phyloP scores from a whole-genome alignment of 2,888 invertebrate species.

The Caenorhabditis sp. region DNA sequence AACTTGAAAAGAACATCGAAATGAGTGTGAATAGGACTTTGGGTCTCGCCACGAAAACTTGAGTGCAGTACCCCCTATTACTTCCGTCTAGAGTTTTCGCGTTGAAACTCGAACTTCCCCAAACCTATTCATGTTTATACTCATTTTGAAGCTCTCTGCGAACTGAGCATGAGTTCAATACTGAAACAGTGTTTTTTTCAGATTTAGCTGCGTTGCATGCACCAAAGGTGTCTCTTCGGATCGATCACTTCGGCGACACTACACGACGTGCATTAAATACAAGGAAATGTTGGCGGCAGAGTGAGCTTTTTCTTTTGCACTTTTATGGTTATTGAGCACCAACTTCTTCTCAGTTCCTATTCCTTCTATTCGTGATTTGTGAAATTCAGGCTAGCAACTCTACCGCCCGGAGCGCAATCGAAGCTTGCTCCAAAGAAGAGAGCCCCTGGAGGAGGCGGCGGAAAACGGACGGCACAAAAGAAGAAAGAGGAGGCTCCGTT shows the following conservation, averaged over 20 bases:
- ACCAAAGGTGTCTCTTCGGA: conserved; percentile 70
- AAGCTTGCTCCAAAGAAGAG: too few relatives aligned
- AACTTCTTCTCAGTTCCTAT: conserved; percentile 3
- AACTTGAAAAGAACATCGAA: not conserved
- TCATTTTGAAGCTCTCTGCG: not conserved
- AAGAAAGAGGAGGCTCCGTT: not conserved
- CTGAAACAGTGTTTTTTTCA: conserved; percentile 32
- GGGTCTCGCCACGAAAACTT: too few relatives aligned
- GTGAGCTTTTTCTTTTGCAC: conserved; percentile 51
- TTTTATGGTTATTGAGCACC: not conserved
- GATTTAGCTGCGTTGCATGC: conserved; percentile 59
- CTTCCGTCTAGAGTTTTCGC: not conserved
- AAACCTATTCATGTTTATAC: not conserved
- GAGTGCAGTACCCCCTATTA: too few relatives aligned
- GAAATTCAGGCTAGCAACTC: not conserved
- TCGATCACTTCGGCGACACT: conserved; percentile 70
- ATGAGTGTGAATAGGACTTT: too few relatives aligned
- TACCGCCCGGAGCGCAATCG: too few relatives aligned
- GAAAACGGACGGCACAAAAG: not conserved
- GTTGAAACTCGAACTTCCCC: not conserved
- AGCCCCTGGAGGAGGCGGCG: too few relatives aligned
- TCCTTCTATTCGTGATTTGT: conserved; percentile 27
- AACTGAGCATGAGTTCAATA: not conserved
- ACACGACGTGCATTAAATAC: conserved; percentile 68
- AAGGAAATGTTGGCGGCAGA: conserved; percentile 64